phyloP scores from a whole-genome alignment of 2,888 invertebrate species.

The Hedya salicella region DNA sequence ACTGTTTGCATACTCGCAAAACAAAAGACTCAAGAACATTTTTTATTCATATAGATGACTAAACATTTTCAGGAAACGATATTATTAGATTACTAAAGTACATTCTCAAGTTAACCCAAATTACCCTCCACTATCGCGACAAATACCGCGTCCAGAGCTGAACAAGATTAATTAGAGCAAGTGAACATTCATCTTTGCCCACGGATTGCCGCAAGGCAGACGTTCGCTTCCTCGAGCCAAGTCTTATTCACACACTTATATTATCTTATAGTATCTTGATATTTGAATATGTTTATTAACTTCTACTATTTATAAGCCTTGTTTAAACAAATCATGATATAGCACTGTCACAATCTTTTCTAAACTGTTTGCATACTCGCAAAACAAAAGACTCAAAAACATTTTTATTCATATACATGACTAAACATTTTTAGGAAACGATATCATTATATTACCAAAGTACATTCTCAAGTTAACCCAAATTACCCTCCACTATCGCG shows the following conservation, averaged over 20 bases:
- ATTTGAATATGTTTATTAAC: too few species aligned
- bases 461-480: constrained; percentile 14
- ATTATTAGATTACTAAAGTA: neutral
- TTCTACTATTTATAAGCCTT: too few species aligned
- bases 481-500: constrained; percentile 46
- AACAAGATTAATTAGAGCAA: constrained; percentile 79
- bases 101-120: constrained; percentile 24
- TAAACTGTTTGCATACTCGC: too few species aligned
- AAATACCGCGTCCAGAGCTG: constrained; percentile 58
- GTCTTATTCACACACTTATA: constrained; percentile 36
- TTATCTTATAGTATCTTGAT: neutral
- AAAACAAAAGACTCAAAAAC: too few species aligned
- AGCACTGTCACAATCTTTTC: too few species aligned
- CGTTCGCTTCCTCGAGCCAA: constrained; percentile 57
- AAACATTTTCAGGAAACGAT: neutral
- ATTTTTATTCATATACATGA: too few species aligned
- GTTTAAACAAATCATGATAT: too few species aligned
- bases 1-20: too few species aligned
- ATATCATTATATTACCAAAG: too few species aligned
- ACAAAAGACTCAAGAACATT: too few species aligned
- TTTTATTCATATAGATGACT: too few species aligned
- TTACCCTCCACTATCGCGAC: constrained; percentile 45
- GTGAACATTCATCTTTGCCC: constrained; percentile 76
- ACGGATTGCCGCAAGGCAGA: constrained; percentile 61
- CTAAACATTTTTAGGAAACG: too few species aligned